Percentiles rank a stretch among this genome's conserved stretches.
Evolutionary conservation across 2,113 vertebrate genomes (phyloP).

Genomic region (Nansenia antarctica): DNA sequence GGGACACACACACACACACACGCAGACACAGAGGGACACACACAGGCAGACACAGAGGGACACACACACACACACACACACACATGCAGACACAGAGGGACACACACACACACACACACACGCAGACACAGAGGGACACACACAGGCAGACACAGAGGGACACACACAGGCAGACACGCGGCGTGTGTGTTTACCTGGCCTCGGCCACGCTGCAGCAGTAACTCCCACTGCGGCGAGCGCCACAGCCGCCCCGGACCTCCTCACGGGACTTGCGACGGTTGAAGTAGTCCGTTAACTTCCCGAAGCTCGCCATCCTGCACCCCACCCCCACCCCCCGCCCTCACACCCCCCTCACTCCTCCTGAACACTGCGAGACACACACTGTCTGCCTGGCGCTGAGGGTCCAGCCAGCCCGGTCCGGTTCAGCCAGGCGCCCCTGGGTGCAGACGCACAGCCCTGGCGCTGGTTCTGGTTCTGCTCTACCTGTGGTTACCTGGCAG

Average conservation of each 20-base stretch:
- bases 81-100: slow-evolving; percentile 18
- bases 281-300: slow-evolving; percentile 93
- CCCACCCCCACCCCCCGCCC: slow-evolving; percentile 21
- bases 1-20: neutral
- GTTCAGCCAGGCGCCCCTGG: neutral
- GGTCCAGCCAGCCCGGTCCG: neutral
- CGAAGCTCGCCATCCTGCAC: slow-evolving; percentile 84
- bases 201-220: slow-evolving; percentile 87
- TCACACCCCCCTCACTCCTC: neutral
- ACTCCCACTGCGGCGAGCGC: slow-evolving; percentile 81
- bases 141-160: neutral
- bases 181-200: slow-evolving; percentile 80
- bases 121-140: neutral
- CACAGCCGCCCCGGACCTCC: slow-evolving; percentile 79
- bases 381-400: neutral
- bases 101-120: slow-evolving; percentile 37
- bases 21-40: too few relatives aligned
- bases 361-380: neutral
- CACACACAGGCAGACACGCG: too few relatives aligned
- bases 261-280: slow-evolving; percentile 86
- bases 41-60: neutral
- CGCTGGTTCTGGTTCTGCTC: neutral
- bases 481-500: slow-evolving; percentile 6
- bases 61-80: neutral
- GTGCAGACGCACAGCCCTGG: slow-evolving; percentile 9